Evolutionary conservation across 2,888 invertebrate genomes (phyloP), one percentile per base, ranked within the genome.

Genomic region (Ditula angustiorana): DNA sequence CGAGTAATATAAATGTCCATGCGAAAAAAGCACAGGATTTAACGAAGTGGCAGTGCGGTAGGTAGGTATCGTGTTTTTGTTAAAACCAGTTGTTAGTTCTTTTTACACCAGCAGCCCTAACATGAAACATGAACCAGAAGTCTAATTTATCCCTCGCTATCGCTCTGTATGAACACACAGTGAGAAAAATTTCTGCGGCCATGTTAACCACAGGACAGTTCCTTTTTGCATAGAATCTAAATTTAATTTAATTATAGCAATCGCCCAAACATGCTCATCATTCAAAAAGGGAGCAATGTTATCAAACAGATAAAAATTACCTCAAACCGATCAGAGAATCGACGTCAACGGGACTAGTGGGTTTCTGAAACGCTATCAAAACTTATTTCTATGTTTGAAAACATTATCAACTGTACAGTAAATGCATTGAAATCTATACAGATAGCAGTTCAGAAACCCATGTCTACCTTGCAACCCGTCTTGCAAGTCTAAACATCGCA

Each of bases 391-490:
- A 69, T 37, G 71, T 72, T 73, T 74, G 69, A 71, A 68, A 67
- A 67, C 67, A 62, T 69, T 64, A 69, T 75, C 69, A 73, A 72
- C 71, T 70, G 63, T 73, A 74, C 73, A 56, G 46, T 66, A 64
- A 63, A 66, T 61, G 66, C 66, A 47, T 41, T 24, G 46, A 69
- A 67, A 67, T 59, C 68, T 71, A 68, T 61, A n/a, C 44, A 67
- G 62, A 71, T 21, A 59, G 72, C 73, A 53, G 72, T 78, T 80
- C 83, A 83, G 80, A 84, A 82, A 82, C 74, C 72, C 74, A 76
- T 72, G 71, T 69, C 71, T 69, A 70, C 16, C 35, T 50, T 50
- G 19, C 24, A 44, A 44, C 60, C 46, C 63, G 49, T 16, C 30
- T 28, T 21, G 16, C 24, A 44, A 61, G 50, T 60, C 63, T 35